phyloP scores from a whole-genome alignment of 2,888 invertebrate species.

The Apeira syringaria region DNA sequence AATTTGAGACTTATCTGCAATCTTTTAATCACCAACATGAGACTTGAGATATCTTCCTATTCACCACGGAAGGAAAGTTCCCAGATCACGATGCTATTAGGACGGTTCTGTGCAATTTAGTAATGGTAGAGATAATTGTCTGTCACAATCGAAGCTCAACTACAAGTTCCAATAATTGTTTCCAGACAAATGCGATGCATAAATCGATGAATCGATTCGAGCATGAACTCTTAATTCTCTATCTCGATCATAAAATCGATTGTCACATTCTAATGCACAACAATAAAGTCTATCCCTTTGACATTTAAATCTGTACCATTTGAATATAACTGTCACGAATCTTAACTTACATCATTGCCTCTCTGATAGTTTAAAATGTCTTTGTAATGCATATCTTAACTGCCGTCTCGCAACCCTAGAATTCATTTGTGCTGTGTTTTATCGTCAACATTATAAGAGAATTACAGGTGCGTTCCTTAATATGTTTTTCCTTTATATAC shows the following conservation, averaged over 20 bases:
- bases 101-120: constrained; percentile 44
- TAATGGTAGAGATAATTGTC: constrained; percentile 52
- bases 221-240: constrained; percentile 35
- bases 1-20: constrained; percentile 14
- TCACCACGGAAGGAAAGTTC: constrained; percentile 45
- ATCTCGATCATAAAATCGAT: constrained; percentile 45
- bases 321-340: constrained; percentile 21
- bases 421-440: constrained; percentile 1
- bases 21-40: constrained; percentile 13
- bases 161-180: constrained; percentile 50
- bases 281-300: constrained; percentile 57
- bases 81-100: constrained; percentile 51
- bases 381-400: constrained; percentile 7
- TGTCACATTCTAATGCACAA: constrained; percentile 31
- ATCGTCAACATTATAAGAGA: neutral
- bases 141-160: constrained; percentile 49
- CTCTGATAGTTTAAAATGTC: constrained; percentile 9
- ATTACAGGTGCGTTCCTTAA: constrained; percentile 3
- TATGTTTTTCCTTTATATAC: constrained; percentile 16
- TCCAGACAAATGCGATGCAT: constrained; percentile 49
- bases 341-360: constrained; percentile 32
- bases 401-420: neutral
- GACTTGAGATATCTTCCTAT: constrained; percentile 16
- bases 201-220: constrained; percentile 55
- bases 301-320: constrained; percentile 30